A percentile compares a stretch with the other conserved stretches of the same genome.
Conservation (phyloP, 2,797 vertebrate genomes). For the Xerus rutilus region DNA sequence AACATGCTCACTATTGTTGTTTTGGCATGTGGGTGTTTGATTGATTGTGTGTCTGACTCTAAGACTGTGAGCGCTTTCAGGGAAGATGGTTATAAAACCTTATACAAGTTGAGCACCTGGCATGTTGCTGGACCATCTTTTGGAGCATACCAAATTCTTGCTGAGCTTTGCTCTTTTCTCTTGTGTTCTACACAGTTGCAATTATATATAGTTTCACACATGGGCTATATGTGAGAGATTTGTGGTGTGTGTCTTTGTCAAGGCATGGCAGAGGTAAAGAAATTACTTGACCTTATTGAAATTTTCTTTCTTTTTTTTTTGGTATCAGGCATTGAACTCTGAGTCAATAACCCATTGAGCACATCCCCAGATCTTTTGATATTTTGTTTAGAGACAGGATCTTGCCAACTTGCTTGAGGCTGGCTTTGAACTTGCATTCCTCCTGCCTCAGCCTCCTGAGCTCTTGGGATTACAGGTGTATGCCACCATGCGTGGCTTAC, state of each 20-base stretch:
- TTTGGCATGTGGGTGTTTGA: background rate
- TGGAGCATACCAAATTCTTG: background rate
- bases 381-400: no score
- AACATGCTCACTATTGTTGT: background rate
- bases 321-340: no score
- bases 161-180: background rate
- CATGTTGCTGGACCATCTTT: background rate
- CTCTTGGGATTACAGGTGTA: no score
- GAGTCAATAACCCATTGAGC: no score
- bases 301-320: background rate
- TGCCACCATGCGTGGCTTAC: no score
- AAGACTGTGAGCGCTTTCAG: background rate
- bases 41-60: background rate
- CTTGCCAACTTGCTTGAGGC: no score
- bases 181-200: background rate
- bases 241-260: background rate
- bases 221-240: background rate
- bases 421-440: no score
- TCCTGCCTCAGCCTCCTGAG: no score
- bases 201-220: background rate
- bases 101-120: background rate
- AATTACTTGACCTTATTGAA: background rate
- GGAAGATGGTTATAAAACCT: background rate
- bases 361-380: no score
- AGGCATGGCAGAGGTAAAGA: background rate